phyloP scores from a whole-genome alignment of 2,113 vertebrate genomes.

The Microcebus tavaratra region DNA sequence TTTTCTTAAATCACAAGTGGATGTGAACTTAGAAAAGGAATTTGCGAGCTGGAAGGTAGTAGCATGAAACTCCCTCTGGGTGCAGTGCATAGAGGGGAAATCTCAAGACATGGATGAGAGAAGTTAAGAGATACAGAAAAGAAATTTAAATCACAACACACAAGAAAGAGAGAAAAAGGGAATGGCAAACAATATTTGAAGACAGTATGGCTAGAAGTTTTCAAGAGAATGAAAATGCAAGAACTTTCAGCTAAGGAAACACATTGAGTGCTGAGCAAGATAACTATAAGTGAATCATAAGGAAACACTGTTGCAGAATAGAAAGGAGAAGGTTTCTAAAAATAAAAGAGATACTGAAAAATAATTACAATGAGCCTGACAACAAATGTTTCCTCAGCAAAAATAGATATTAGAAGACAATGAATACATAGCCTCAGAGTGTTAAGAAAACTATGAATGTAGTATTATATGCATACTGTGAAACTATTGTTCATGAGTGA shows the following conservation, averaged over 20 bases:
- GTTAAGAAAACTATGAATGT: not conserved
- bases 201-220: not conserved
- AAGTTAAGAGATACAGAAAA: not conserved
- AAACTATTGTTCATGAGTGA: not conserved
- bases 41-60: not conserved
- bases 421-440: not conserved
- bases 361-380: not conserved
- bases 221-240: not conserved
- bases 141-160: not conserved
- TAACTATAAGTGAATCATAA: not conserved
- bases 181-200: not conserved
- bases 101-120: rapidly evolving
- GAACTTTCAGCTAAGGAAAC: not conserved
- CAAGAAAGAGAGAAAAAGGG: too few species aligned
- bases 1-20: not conserved
- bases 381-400: not conserved
- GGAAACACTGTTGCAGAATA: not conserved
- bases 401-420: not conserved
- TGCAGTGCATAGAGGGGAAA: not conserved
- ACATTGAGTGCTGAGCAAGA: not conserved
- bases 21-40: not conserved
- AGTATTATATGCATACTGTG: rapidly evolving
- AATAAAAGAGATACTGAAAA: not conserved
- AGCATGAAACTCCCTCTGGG: not conserved
- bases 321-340: not conserved